phyloP scores from a whole-genome alignment of 2,797 vertebrate genomes.

The Sebastes flavidus region DNA sequence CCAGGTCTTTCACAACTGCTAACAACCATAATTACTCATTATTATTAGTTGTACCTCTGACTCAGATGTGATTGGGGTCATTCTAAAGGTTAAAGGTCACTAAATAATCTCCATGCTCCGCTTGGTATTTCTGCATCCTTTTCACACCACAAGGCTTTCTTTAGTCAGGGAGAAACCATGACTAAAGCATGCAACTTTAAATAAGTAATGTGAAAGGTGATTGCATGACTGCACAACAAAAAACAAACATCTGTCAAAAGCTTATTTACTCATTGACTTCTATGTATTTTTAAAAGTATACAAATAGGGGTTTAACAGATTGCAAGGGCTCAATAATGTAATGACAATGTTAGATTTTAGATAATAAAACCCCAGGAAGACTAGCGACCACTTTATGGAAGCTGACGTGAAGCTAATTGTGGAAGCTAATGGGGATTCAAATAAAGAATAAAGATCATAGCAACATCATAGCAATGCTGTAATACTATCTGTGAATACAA shows the following conservation, averaged over 20 bases:
- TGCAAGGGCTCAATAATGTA: not conserved
- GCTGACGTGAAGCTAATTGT: not conserved
- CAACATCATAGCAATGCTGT: not conserved
- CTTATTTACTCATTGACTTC: not conserved
- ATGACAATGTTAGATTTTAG: not conserved
- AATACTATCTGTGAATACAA: not conserved
- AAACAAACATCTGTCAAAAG: not conserved
- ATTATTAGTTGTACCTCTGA: slow-evolving; percentile 18
- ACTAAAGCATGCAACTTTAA: not conserved
- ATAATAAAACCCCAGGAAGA: not conserved
- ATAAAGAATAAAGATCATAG: not conserved
- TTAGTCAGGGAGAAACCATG: not conserved
- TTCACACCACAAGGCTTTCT: not conserved
- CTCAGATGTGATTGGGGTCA: slow-evolving; percentile 49
- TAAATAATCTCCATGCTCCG: slow-evolving; percentile 21
- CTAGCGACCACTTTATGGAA: not conserved
- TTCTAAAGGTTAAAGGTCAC: slow-evolving; percentile 38
- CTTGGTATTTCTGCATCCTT: slow-evolving; percentile 1
- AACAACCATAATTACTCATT: slow-evolving; percentile 47
- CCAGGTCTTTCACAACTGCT: not conserved
- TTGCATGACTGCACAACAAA: not conserved
- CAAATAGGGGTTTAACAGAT: not conserved
- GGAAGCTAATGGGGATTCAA: not conserved
- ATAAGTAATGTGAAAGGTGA: not conserved
- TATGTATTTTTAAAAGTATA: not conserved